Evolutionary conservation across 2,113 vertebrate genomes (phyloP), one percentile per base, ranked within the genome.

Genomic region (Rhodinocichla rosea): DNA sequence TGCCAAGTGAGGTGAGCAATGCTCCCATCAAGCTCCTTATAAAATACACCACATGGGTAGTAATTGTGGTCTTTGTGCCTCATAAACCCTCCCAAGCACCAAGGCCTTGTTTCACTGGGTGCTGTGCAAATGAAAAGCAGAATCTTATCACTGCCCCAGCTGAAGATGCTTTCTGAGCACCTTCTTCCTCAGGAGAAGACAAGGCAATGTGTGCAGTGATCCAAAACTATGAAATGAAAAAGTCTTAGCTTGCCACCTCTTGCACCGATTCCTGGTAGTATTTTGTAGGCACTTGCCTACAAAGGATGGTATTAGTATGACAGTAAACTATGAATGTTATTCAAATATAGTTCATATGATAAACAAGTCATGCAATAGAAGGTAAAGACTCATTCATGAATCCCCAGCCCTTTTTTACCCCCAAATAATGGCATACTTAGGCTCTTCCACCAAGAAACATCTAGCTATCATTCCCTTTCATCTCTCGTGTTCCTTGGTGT

Each of bases 11-110:
- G 13, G 11, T 19, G 17, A 59, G 52, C 1, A 1, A 35, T 64
- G 56, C 12, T 65, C 14, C 63, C 0, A 0, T 37, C 53, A 69
- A 77, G 13, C 24, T 83, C 22, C 53, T 74, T 19, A 57, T 32
- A 33, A 68, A 81, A 70, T 10, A 26, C 15, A 1, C 1, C 15
- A 1, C 1, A 40, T 74, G 19, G n/a, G 5, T 5, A 24, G n/a
- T 28, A 28, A 49, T 8, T 57, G 21, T 39, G 37, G 10, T 1
- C 21, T 49, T 28, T 30, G 47, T 70, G 50, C 27, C 71, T 37
- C 37, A 30, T 53, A 64, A 90, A 65, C 40, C 14, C 35, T 74
- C 24, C 60, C 30, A 69, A 56, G 18, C 74, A 63, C 45, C 69
- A 63, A 45, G 26, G 15, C 44, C 13, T 74, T 2, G 1, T 81